Conservation (phyloP, 2,888 invertebrate genomes). For the Gymnocheta viridis region DNA sequence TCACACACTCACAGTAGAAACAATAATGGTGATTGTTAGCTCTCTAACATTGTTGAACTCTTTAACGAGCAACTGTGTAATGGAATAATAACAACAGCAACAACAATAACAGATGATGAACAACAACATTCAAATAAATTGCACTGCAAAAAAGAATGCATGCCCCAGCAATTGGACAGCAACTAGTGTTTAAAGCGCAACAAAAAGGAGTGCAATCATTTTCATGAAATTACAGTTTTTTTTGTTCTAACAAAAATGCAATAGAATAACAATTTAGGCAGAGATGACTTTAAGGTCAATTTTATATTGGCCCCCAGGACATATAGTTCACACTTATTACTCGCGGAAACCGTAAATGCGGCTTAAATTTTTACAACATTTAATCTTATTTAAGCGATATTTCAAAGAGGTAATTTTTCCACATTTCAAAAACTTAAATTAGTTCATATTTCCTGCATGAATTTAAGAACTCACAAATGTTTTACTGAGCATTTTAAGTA, state of each 20-base stretch:
- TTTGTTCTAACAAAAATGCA: not conserved
- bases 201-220: slow-evolving; percentile 42
- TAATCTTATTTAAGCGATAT: too few relatives aligned
- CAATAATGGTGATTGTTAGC: slow-evolving; percentile 52
- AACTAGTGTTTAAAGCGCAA: slow-evolving; percentile 76
- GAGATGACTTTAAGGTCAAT: too few relatives aligned
- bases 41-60: slow-evolving; percentile 62
- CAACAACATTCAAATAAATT: slow-evolving; percentile 49
- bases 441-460: too few relatives aligned
- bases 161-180: slow-evolving; percentile 65
- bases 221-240: not conserved
- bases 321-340: too few relatives aligned
- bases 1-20: slow-evolving; percentile 2
- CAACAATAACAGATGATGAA: slow-evolving; percentile 6
- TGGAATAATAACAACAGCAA: slow-evolving; percentile 31
- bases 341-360: too few relatives aligned
- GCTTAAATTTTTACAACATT: too few relatives aligned
- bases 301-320: too few relatives aligned
- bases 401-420: too few relatives aligned
- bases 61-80: slow-evolving; percentile 41
- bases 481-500: too few relatives aligned
- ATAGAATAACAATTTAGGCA: too few relatives aligned
- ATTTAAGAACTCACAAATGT: too few relatives aligned
- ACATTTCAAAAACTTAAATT: too few relatives aligned
- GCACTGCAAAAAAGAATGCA: slow-evolving; percentile 6